phyloP scores from a whole-genome alignment of 2,888 invertebrate genomes.

The Portevinia maculata region DNA sequence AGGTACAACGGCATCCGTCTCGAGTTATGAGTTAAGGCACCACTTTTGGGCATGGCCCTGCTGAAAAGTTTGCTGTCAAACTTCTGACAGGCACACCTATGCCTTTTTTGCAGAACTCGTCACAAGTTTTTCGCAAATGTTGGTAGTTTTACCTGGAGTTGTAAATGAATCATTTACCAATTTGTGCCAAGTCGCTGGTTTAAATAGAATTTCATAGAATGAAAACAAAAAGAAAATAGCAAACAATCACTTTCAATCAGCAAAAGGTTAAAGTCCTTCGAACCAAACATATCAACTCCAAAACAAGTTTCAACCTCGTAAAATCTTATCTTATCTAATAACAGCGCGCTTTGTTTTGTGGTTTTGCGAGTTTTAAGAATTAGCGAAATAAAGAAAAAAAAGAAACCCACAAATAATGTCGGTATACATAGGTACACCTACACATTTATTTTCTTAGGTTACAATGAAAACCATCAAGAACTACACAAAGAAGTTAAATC shows the following conservation, averaged over 20 bases:
- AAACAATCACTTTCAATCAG: neutral
- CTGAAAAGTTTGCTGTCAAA: no score
- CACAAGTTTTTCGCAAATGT: no score
- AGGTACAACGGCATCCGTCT: no score
- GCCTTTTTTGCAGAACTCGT: no score
- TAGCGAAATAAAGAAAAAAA: neutral
- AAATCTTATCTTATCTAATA: neutral
- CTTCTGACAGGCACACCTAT: no score
- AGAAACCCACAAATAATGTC: neutral
- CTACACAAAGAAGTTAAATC: neutral
- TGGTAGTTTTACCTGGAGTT: no score
- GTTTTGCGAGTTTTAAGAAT: neutral
- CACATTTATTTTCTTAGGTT: neutral
- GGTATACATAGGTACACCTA: neutral
- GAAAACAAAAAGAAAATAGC: neutral
- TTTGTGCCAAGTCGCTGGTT: no score
- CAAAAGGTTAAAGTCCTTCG: constrained; percentile 32
- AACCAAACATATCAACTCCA: neutral
- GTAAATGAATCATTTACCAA: no score
- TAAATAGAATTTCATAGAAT: no score
- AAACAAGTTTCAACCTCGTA: constrained; percentile 27
- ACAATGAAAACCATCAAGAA: neutral
- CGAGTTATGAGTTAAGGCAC: no score
- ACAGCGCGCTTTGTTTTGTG: neutral
- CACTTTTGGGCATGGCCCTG: no score